Base-by-base conservation (phyloP, 2,888 invertebrate genomes). In the Dorcus hopei region DNA sequence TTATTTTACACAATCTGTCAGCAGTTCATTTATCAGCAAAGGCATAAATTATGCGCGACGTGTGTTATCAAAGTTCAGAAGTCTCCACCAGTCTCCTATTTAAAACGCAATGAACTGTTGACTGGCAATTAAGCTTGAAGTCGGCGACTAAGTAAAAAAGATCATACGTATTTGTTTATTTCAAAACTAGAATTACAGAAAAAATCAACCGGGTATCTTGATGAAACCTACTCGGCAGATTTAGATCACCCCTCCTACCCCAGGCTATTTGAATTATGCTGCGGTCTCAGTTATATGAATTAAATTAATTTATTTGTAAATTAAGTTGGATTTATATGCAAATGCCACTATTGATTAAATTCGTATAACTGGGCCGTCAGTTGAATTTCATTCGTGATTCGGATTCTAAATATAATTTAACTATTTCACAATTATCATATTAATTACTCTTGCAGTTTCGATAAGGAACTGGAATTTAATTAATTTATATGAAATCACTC, bases 11-110 rank as follows among this genome's bases (percentile, higher is more conserved):
- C 26, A 33, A 33, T 33, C 26, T 57, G 56, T 57, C 56, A 57
- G 43, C 39, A n/a, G 23, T 26, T 45, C 40, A 50, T 50, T 52
- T 57, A 57, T 57, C 56, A 43, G 47, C 56, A 49, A 45, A 49
- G 50, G 50, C 50, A 40, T 51, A 40, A 51, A 50, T 57, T 51
- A 40, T 50, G 38, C 40, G 50, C 26, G 23, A 14, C 33, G 49
- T 38, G 40, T 14, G 56, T 57, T 57, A 57, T 57, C 56, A 45
- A 39, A 51, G 56, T 57, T 57, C 56, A 57, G 51, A 51, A 45
- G 56, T 57, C 45, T 49, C 50, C 23, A 43, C 45, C 23, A 19
- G 23, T 45, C 45, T 42, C 9, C 45, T 16, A 33, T 33, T 45
- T 19, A 11, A 45, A 11, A 45, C 23, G 23, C 9, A 45, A 45